These are phyloP conservation scores for Equus quagga DNA, from an alignment of 2,113 vertebrate species.

Conservation along the genomic window DNA sequence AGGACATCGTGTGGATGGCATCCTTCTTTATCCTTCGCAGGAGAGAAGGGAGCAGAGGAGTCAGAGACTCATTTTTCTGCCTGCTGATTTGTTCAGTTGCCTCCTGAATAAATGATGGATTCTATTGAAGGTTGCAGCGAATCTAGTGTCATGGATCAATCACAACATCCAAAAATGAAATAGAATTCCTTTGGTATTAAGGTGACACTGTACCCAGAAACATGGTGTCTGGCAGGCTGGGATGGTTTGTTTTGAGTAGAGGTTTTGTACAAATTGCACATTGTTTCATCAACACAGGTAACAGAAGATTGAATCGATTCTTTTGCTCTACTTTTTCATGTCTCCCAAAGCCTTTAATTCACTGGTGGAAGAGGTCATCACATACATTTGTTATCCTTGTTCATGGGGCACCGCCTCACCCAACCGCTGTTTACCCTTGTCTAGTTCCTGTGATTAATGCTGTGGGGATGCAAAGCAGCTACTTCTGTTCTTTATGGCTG, in stretches of 20 bases:
- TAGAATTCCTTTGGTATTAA: neutral
- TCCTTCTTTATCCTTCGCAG: neutral
- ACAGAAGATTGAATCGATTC: neutral
- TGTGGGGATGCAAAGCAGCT: neutral
- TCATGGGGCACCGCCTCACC: neutral
- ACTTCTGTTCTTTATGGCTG: slow-evolving; percentile 31
- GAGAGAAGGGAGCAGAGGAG: neutral
- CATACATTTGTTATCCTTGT: slow-evolving; percentile 3
- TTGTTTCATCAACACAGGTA: neutral
- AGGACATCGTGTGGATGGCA: neutral
- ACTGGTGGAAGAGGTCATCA: neutral
- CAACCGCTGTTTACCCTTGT: neutral
- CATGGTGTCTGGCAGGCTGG: neutral
- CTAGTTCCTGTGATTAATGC: slow-evolving; percentile 42
- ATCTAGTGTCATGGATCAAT: neutral
- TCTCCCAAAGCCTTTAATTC: neutral
- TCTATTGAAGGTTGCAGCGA: neutral
- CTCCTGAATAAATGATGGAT: neutral
- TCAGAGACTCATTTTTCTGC: neutral
- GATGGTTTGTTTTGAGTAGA: slow-evolving; percentile 10
- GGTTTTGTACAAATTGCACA: neutral
- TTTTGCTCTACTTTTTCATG: neutral
- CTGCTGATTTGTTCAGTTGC: neutral
- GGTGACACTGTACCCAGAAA: neutral
- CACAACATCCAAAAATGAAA: neutral